Conservation (phyloP, 2,113 vertebrate genomes). For the Jaculus jaculus region DNA sequence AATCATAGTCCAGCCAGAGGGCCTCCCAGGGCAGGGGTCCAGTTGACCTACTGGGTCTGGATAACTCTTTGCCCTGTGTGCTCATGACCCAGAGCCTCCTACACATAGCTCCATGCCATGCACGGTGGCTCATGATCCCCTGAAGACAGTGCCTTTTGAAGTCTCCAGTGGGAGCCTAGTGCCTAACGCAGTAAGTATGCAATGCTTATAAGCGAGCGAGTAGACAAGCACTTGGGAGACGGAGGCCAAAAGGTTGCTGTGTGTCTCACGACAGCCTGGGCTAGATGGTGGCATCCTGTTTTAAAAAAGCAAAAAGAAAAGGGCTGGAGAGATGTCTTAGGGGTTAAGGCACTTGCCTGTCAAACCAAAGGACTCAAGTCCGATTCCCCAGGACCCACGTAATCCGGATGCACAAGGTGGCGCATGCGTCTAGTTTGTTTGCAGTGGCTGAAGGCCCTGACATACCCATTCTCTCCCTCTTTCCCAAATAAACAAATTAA, state of each 20-base stretch:
- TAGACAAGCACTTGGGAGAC: neutral
- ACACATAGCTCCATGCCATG: neutral
- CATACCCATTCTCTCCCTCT: too few species aligned
- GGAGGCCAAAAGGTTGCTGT: neutral
- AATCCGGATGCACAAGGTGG: too few species aligned
- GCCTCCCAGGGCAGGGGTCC: neutral
- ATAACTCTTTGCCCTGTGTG: neutral
- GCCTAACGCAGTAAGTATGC: neutral
- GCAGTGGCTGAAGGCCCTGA: too few species aligned
- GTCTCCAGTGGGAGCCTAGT: neutral
- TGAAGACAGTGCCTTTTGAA: rapidly evolving
- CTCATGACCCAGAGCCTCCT: neutral
- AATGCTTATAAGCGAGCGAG: too few species aligned
- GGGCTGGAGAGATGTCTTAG: too few species aligned
- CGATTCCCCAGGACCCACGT: too few species aligned
- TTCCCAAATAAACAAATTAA: too few species aligned
- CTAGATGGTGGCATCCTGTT: too few species aligned
- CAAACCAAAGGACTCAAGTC: too few species aligned
- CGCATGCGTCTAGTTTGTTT: too few species aligned
- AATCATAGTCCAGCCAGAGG: neutral
- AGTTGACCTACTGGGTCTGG: neutral
- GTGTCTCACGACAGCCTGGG: neutral
- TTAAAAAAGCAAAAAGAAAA: too few species aligned
- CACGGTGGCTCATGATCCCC: rapidly evolving
- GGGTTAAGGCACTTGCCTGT: too few species aligned